A percentile compares a stretch with the other conserved stretches of the same genome.
phyloP scores from a whole-genome alignment of 2,888 invertebrate genomes.

The Sinodicranocentrus sp. region DNA sequence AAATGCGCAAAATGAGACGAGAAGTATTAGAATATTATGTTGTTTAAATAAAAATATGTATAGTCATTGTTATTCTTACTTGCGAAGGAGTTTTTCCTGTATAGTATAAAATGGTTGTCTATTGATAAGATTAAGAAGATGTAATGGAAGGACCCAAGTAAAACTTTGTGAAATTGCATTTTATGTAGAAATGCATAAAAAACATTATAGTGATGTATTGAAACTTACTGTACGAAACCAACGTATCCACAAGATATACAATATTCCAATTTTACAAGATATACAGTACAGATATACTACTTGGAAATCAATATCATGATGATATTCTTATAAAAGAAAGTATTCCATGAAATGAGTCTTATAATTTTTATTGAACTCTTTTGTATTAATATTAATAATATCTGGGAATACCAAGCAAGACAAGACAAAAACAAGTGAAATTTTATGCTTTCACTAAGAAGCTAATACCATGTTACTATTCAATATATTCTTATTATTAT shows the following conservation, averaged over 20 bases:
- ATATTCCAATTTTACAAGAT: slow-evolving; percentile 21
- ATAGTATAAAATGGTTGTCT: too few relatives aligned
- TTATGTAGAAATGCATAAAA: too few relatives aligned
- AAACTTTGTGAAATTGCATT: too few relatives aligned
- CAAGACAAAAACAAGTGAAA: slow-evolving; percentile 50
- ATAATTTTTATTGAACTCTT: slow-evolving; percentile 25
- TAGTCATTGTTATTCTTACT: too few relatives aligned
- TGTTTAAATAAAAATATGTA: too few relatives aligned
- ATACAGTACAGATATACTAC: neutral
- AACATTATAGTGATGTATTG: neutral
- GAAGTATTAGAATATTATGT: too few relatives aligned
- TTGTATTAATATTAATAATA: slow-evolving; percentile 38
- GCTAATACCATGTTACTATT: slow-evolving; percentile 23
- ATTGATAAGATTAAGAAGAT: too few relatives aligned
- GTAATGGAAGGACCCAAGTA: too few relatives aligned
- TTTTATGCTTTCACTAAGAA: slow-evolving; percentile 56
- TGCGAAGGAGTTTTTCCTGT: too few relatives aligned
- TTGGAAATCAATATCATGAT: slow-evolving; percentile 20
- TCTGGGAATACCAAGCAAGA: slow-evolving; percentile 24
- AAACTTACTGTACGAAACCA: neutral
- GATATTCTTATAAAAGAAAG: slow-evolving; percentile 41
- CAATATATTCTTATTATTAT: slow-evolving; percentile 27
- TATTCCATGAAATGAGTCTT: slow-evolving; percentile 50
- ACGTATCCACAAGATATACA: neutral
- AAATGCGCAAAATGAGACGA: too few relatives aligned